phyloP scores from a whole-genome alignment of 2,797 vertebrate genomes.

The Pseudochirops corinnae region DNA sequence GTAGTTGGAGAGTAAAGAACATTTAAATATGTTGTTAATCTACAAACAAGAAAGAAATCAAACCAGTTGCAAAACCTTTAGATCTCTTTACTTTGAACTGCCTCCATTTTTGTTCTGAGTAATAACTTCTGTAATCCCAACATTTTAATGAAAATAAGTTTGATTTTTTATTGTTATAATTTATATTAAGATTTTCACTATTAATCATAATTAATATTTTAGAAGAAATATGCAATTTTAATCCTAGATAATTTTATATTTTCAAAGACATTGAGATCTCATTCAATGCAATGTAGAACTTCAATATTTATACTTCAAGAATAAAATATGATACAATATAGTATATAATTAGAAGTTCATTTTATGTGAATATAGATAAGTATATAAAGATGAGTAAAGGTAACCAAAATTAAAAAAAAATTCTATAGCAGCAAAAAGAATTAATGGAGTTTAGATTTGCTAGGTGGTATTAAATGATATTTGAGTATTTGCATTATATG shows the following conservation, averaged over 20 bases:
- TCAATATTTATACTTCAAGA: background rate
- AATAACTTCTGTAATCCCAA: background rate
- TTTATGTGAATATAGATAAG: background rate
- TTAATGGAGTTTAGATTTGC: background rate
- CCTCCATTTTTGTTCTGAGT: background rate
- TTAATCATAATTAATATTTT: background rate
- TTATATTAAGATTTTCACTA: background rate
- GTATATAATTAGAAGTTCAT: background rate
- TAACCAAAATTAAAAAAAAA: background rate
- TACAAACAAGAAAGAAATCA: conserved; percentile 33
- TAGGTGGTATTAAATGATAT: background rate
- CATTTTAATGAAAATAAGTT: background rate
- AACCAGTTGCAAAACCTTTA: background rate
- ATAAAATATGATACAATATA: background rate
- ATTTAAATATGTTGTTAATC: background rate
- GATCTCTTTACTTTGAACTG: background rate
- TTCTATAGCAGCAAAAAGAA: background rate
- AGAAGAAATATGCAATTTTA: background rate
- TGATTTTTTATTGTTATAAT: background rate
- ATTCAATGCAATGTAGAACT: background rate
- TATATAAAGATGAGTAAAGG: background rate
- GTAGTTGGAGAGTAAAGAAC: background rate
- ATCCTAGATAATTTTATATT: background rate
- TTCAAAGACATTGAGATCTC: background rate
- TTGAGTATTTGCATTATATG: background rate